Conservation (phyloP, 1,140 invertebrate species). For the Musca vetustissima region DNA sequence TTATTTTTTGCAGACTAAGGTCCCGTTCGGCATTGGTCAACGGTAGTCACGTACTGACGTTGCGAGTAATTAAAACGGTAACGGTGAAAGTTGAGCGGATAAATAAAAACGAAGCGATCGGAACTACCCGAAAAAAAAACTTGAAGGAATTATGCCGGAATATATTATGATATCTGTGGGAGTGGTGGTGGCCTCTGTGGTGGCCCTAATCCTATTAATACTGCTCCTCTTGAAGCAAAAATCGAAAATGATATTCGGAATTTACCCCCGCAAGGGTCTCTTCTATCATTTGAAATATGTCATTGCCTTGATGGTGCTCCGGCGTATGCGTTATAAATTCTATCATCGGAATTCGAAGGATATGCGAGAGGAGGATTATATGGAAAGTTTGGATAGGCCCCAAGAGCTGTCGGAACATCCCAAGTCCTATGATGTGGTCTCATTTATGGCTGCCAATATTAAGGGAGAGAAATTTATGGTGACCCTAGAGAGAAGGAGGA, state of each 20-base stretch:
- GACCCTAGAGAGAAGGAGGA: slow-evolving; percentile 39
- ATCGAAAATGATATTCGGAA: slow-evolving; percentile 44
- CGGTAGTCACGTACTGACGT: no score
- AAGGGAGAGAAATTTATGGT: slow-evolving; percentile 43
- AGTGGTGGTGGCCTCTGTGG: neutral
- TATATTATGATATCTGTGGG: no score
- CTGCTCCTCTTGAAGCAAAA: slow-evolving; percentile 37
- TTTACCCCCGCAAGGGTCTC: slow-evolving; percentile 45
- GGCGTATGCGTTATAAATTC: slow-evolving; percentile 40
- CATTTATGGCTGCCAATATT: slow-evolving; percentile 45
- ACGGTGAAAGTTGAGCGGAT: no score
- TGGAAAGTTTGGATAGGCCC: slow-evolving; percentile 40
- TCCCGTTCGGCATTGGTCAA: no score
- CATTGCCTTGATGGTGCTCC: slow-evolving; percentile 40
- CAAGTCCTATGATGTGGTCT: slow-evolving; percentile 49
- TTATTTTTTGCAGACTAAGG: no score
- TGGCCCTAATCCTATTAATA: slow-evolving; percentile 22
- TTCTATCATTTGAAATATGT: slow-evolving; percentile 45
- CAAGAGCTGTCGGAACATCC: slow-evolving; percentile 41
- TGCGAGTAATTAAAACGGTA: no score
- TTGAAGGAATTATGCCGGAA: no score
- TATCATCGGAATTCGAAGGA: slow-evolving; percentile 40
- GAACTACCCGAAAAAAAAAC: no score
- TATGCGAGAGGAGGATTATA: slow-evolving; percentile 31
- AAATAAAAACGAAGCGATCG: no score